Evolutionary conservation across 2,888 invertebrate genomes (phyloP), one percentile per base, ranked within the genome.

Genomic region (Reticulitermes lucifugus): DNA sequence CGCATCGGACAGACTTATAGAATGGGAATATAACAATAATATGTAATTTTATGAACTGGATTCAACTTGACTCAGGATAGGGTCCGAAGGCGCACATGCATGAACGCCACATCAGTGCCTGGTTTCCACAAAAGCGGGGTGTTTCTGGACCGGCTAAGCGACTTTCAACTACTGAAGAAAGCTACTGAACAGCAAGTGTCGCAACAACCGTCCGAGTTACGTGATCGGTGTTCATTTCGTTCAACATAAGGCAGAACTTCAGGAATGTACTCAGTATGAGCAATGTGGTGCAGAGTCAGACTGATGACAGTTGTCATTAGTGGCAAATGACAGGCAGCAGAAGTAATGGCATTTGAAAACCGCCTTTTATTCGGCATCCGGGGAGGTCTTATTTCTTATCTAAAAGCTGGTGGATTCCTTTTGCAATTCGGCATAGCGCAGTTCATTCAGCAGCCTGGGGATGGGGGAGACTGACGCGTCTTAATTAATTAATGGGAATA

Each of bases 401-500:
- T 65, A 65, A 65, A 18, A 65, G 25, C 65, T 65, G 25, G 25
- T 14, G 65, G 25, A 65, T 65, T 65, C 65, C 65, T 46, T 14
- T 51, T 77, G 77, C 77, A 41, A 21, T 77, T 18, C 43, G n/a
- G 43, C 43, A 46, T 46, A 46, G 46, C 43, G 46, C 79, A 79
- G 43, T 79, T 79, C 79, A 79, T 79, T 79, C 25, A 51, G 18
- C 79, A 79, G 79, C 43, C 22, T 12, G 75, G 43, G 41, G 43
- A 41, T 51, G 46, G 79, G 43, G 79, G 46, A 22, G 46, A 10
- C 22, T 46, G 46, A 55, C 60, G 75, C 75, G 83, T 83, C 83
- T 83, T 83, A 73, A 83, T 83, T 83, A 83, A 83, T 83, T 83
- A 83, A 77, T 77, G 83, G 77, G 77, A 77, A 83, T 83, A 60